A percentile compares a stretch with the other conserved stretches of the same genome.
Conservation (phyloP, 2,797 vertebrate genomes). For the Pseudotriccus pelzelni region DNA sequence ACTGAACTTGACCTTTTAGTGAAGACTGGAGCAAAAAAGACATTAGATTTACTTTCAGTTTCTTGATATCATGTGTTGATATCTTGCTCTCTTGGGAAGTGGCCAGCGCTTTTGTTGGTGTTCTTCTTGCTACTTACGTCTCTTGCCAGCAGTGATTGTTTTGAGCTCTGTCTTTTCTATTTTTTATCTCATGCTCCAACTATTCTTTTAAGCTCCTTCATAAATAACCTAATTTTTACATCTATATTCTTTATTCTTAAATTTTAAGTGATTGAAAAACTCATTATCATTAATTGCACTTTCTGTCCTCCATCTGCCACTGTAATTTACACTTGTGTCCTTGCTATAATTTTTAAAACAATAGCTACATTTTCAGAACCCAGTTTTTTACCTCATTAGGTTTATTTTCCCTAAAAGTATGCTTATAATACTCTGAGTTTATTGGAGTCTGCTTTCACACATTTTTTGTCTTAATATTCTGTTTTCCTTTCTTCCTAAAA, state of each 20-base stretch:
- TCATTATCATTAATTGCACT: neutral
- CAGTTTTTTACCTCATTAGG: neutral
- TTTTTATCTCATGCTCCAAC: neutral
- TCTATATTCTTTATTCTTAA: neutral
- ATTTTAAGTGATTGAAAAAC: neutral
- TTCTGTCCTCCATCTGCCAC: neutral
- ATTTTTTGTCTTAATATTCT: neutral
- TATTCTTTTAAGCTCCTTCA: neutral
- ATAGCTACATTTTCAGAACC: neutral
- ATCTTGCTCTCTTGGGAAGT: neutral
- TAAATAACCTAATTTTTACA: neutral
- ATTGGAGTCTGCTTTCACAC: neutral
- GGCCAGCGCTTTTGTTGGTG: neutral
- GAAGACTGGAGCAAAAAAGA: neutral
- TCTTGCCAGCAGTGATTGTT: neutral
- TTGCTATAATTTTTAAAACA: neutral
- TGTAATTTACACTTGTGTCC: neutral
- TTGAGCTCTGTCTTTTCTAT: neutral
- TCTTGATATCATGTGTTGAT: neutral
- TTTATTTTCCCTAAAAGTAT: neutral
- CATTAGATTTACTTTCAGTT: neutral
- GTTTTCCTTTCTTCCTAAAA: neutral
- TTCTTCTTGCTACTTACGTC: neutral
- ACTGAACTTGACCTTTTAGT: neutral
- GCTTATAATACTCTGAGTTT: neutral